These are phyloP conservation scores for Ardeotis arabs DNA, from an alignment of 2,113 vertebrate species.

Conservation along the genomic window DNA sequence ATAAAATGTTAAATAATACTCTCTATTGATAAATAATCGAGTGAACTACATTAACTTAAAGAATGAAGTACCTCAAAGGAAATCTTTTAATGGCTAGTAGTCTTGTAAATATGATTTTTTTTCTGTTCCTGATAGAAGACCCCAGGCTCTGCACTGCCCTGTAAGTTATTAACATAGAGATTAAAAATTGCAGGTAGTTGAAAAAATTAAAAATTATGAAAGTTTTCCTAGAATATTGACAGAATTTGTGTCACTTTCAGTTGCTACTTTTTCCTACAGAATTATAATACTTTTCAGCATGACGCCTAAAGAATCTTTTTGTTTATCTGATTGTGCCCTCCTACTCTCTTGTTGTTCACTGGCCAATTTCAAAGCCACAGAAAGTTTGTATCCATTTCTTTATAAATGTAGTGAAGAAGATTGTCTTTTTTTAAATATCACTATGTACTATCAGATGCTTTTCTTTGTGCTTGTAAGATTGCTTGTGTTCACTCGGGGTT, in stretches of 20 bases:
- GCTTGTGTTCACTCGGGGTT: not conserved
- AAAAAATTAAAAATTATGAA: not conserved
- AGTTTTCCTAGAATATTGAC: not conserved
- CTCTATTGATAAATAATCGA: not conserved
- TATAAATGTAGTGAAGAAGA: not conserved
- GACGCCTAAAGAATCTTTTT: not conserved
- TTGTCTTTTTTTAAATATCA: not conserved
- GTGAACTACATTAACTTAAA: not conserved
- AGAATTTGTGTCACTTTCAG: not conserved
- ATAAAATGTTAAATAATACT: not conserved
- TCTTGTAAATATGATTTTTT: not conserved
- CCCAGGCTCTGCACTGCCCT: not conserved
- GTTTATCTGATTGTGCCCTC: not conserved
- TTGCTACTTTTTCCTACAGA: not conserved
- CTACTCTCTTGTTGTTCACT: not conserved
- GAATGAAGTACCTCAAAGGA: not conserved
- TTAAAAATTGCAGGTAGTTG: not conserved
- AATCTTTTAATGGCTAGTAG: not conserved
- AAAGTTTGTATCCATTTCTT: not conserved
- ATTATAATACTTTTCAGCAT: not conserved
- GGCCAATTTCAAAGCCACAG: not conserved
- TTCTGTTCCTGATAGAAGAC: not conserved
- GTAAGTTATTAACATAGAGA: not conserved
- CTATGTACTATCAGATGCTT: fast-evolving
- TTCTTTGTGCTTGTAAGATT: not conserved